phyloP scores from a whole-genome alignment of 2,888 invertebrate species.

The Lycophotia porphyrea region DNA sequence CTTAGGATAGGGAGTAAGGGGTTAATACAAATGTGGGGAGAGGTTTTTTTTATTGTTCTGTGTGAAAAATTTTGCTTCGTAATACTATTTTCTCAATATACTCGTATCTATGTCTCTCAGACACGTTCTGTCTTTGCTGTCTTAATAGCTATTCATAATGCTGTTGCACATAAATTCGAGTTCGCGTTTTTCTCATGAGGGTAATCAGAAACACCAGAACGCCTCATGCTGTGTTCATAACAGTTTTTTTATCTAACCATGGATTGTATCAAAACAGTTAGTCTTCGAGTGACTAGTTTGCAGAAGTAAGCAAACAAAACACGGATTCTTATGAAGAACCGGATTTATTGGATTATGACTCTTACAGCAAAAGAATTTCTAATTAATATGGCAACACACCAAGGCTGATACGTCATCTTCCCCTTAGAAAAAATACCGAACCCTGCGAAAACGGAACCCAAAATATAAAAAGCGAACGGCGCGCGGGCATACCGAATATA shows the following conservation, averaged over 20 bases:
- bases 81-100: background rate
- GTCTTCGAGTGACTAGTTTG: background rate
- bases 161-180: background rate
- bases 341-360: background rate
- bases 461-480: slow-evolving; percentile 72
- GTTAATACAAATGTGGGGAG: background rate
- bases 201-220: background rate
- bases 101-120: too few species aligned
- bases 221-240: background rate
- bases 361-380: background rate
- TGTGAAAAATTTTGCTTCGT: background rate
- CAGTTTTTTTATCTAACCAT: background rate
- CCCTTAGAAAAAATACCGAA: background rate
- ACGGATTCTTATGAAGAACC: background rate
- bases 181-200: background rate
- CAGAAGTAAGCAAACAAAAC: background rate
- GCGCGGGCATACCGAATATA: slow-evolving; percentile 85
- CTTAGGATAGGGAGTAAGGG: background rate
- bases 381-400: background rate
- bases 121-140: too few species aligned
- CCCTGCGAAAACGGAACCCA: slow-evolving; percentile 55
- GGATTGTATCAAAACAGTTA: background rate
- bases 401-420: background rate
- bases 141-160: too few species aligned
- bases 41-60: background rate